Conservation (phyloP, 2,113 vertebrate species). For the Tachysurus vachellii region DNA sequence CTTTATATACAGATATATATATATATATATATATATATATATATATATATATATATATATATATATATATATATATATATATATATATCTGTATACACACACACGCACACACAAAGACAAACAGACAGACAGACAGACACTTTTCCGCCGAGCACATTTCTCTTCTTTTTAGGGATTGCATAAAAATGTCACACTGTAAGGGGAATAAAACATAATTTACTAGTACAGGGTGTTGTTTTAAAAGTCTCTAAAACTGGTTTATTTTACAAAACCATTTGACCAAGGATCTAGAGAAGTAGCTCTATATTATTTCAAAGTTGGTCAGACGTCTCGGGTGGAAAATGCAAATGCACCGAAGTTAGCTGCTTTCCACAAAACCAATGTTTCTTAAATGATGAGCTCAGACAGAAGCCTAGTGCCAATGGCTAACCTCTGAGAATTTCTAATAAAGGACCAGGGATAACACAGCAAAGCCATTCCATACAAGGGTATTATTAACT, state of each 20-base stretch:
- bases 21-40: too few species aligned
- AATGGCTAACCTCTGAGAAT: constrained; percentile 26
- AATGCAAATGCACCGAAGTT: not conserved
- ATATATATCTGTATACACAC: not conserved
- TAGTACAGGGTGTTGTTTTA: not conserved
- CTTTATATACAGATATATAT: too few species aligned
- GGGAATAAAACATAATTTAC: not conserved
- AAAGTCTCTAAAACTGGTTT: constrained; percentile 5
- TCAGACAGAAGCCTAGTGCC: constrained; percentile 20
- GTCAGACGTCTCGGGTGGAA: constrained; percentile 18
- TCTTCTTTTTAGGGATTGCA: not conserved
- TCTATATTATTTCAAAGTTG: constrained; percentile 28
- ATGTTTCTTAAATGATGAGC: constrained; percentile 41
- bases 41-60: too few species aligned
- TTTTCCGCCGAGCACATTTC: not conserved
- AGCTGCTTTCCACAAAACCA: constrained; percentile 19
- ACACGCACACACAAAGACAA: not conserved
- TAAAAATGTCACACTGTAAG: not conserved
- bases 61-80: not conserved
- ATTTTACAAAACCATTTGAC: constrained; percentile 23
- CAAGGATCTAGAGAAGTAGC: not conserved
- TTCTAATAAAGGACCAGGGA: not conserved
- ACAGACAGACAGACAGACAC: not conserved
- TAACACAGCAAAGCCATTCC: not conserved
- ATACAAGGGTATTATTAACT: not conserved